Percentiles rank a stretch among this genome's conserved stretches.
These are phyloP conservation scores for Lypha dubia DNA, from an alignment of 2,888 invertebrate genomes.

Conservation along the genomic window DNA sequence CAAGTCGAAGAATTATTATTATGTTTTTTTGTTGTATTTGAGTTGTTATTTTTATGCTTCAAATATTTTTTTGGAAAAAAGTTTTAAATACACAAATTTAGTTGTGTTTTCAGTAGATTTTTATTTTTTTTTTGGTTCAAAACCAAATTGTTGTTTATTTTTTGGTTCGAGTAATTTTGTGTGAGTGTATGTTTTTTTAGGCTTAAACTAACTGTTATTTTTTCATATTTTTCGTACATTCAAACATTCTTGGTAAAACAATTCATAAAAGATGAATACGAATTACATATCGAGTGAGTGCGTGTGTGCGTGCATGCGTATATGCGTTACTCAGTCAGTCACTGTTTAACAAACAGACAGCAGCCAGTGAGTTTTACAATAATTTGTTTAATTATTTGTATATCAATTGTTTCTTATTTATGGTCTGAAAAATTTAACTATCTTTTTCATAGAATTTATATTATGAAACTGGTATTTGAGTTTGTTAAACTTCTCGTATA, in stretches of 20 bases:
- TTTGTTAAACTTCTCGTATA: neutral
- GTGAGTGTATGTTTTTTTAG: conserved; percentile 60
- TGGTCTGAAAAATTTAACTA: neutral
- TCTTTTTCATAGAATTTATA: no score
- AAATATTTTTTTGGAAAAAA: conserved; percentile 46
- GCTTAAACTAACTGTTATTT: conserved; percentile 71
- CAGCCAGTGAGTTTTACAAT: conserved; percentile 11
- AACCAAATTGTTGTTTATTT: conserved; percentile 41
- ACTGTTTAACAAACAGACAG: neutral
- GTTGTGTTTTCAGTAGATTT: conserved; percentile 4
- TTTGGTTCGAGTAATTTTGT: conserved; percentile 11
- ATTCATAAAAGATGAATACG: conserved; percentile 73
- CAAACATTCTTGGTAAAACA: conserved; percentile 78
- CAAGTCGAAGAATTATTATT: neutral
- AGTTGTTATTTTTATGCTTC: conserved; percentile 60
- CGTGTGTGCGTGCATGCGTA: neutral
- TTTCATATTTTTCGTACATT: conserved; percentile 40
- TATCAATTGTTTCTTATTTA: neutral
- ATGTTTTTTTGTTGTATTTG: conserved; percentile 16
- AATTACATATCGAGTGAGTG: no score
- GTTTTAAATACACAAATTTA: conserved; percentile 25
- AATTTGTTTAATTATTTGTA: conserved; percentile 23
- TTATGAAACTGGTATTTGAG: no score
- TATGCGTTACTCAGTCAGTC: neutral
- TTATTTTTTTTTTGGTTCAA: conserved; percentile 1